Conservation (phyloP, 2,113 vertebrate species). For the Papio anubis region DNA sequence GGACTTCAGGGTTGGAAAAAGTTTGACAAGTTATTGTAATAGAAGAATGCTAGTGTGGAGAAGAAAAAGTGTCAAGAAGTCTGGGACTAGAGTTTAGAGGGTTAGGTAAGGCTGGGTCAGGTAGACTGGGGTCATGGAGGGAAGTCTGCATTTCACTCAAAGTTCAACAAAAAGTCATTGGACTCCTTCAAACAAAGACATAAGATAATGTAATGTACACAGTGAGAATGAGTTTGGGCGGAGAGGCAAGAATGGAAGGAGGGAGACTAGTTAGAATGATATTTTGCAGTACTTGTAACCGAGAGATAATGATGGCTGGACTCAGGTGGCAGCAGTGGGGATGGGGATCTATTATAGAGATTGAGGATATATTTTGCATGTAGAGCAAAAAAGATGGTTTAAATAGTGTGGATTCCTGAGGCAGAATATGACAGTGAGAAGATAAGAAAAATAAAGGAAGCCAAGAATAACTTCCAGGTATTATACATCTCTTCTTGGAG, state of each 20-base stretch:
- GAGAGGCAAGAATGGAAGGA: not conserved
- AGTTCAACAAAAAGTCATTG: not conserved
- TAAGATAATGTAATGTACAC: not conserved
- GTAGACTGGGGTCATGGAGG: not conserved
- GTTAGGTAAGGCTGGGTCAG: not conserved
- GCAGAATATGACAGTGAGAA: not conserved
- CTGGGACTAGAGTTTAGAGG: not conserved
- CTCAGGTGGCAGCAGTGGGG: not conserved
- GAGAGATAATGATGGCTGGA: not conserved
- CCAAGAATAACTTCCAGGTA: not conserved
- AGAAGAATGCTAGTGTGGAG: not conserved
- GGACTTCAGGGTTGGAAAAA: not conserved
- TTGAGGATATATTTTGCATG: not conserved
- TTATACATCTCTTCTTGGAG: not conserved
- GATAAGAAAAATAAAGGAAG: not conserved
- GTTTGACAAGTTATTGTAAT: not conserved
- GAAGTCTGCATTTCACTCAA: not conserved
- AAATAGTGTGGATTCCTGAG: not conserved
- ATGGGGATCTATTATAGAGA: no score
- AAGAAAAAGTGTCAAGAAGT: not conserved
- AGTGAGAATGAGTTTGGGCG: not conserved
- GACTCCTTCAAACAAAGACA: not conserved
- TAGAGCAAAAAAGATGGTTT: not conserved
- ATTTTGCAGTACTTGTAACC: not conserved
- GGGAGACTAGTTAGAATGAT: not conserved